Conservation (phyloP, 1,140 invertebrate genomes). For the Vanessa tameamea region DNA sequence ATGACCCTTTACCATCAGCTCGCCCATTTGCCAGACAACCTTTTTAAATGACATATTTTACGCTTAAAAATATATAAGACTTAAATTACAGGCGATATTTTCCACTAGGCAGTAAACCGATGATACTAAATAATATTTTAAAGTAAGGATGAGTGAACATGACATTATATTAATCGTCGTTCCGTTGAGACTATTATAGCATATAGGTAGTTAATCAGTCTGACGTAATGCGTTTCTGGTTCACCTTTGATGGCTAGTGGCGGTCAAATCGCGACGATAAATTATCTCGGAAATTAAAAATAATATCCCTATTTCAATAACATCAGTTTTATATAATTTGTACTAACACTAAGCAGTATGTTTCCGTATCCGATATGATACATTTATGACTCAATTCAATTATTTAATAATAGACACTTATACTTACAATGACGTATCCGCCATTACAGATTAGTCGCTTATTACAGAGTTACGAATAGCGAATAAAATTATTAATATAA, state of each 20-base stretch:
- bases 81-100: no score
- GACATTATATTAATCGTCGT: neutral
- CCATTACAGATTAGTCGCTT: conserved; percentile 7
- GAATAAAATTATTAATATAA: conserved; percentile 4
- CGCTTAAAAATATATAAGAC: no score
- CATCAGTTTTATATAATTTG: neutral
- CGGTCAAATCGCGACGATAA: conserved; percentile 2
- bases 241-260: conserved; percentile 16
- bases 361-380: neutral
- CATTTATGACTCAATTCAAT: neutral
- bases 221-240: conserved; percentile 18
- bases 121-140: conserved; percentile 1
- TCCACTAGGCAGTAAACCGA: no score
- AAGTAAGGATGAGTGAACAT: neutral
- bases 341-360: neutral
- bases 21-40: no score
- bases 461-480: conserved; percentile 1
- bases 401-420: neutral
- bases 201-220: conserved; percentile 24
- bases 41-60: no score
- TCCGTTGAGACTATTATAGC: conserved; percentile 6
- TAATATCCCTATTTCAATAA: neutral
- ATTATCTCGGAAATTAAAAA: neutral
- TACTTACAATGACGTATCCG: neutral
- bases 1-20: no score